phyloP scores from a whole-genome alignment of 2,888 invertebrate genomes.

The Drosophila parthenogenetica region DNA sequence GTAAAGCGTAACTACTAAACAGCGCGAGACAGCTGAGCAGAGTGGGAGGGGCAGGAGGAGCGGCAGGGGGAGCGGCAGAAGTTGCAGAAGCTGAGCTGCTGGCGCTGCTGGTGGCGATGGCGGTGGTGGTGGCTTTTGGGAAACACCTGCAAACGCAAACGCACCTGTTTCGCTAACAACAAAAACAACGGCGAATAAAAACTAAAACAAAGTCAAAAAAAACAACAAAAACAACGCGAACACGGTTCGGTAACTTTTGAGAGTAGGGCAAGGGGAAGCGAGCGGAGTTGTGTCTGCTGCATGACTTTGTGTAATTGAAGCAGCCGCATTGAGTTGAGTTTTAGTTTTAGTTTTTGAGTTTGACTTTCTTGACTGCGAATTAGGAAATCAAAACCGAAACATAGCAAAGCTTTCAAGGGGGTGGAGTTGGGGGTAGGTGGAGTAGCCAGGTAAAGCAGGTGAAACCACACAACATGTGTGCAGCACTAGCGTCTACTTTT shows the following conservation, averaged over 20 bases:
- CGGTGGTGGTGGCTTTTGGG: conserved; percentile 77
- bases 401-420: conserved; percentile 25
- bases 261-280: conserved; percentile 19
- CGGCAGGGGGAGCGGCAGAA: conserved; percentile 7
- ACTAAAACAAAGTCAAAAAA: conserved; percentile 76
- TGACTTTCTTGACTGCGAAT: conserved; percentile 74
- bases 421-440: not conserved
- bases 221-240: conserved; percentile 62
- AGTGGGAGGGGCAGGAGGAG: not conserved
- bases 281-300: conserved; percentile 38
- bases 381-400: conserved; percentile 77
- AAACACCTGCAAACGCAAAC: conserved; percentile 83
- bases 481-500: conserved; percentile 29
- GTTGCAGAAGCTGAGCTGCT: conserved; percentile 27
- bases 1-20: conserved; percentile 79
- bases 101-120: conserved; percentile 28
- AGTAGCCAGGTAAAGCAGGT: conserved; percentile 27
- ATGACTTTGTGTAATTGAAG: conserved; percentile 80
- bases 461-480: conserved; percentile 37
- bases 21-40: conserved; percentile 57
- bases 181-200: conserved; percentile 47
- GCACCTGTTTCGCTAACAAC: conserved; percentile 81
- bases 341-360: conserved; percentile 28
- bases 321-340: conserved; percentile 61
- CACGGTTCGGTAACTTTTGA: conserved; percentile 75